Percentiles rank a stretch among this genome's conserved stretches.
Evolutionary conservation across 2,797 vertebrate genomes (phyloP).

Genomic region (Hipposideros larvatus): DNA sequence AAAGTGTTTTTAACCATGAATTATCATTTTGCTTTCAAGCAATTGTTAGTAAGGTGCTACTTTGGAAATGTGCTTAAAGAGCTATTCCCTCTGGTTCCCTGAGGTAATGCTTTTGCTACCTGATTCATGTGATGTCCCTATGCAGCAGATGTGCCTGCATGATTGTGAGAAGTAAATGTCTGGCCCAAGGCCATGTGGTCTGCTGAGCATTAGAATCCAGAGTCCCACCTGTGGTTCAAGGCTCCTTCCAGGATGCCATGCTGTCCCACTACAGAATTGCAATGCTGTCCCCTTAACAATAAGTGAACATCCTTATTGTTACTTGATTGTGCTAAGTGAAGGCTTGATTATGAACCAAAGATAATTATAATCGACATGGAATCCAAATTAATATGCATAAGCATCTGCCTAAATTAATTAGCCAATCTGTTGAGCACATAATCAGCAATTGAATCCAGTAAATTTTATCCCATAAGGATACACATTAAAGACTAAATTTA

Average conservation of each 20-base stretch:
- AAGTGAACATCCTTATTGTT: background rate
- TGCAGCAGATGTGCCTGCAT: background rate
- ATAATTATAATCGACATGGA: background rate
- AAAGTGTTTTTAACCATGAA: background rate
- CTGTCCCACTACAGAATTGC: background rate
- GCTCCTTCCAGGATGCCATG: background rate
- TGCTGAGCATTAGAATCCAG: background rate
- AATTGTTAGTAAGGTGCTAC: background rate
- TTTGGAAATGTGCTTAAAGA: background rate
- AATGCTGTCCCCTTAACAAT: no score
- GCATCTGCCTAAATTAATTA: slow-evolving; percentile 71
- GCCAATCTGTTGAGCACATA: slow-evolving; percentile 58
- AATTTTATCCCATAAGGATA: slow-evolving; percentile 68
- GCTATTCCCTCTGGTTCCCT: background rate
- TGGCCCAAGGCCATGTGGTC: background rate
- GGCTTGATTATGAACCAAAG: slow-evolving; percentile 14
- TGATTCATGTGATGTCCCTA: background rate
- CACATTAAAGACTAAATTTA: slow-evolving; percentile 70
- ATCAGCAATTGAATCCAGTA: slow-evolving; percentile 69
- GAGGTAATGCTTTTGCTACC: background rate
- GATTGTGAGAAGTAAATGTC: background rate
- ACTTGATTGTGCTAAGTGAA: background rate
- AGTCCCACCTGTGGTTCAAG: background rate
- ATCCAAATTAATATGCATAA: slow-evolving; percentile 64
- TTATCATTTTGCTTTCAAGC: background rate